Base-by-base conservation (phyloP, 2,113 vertebrate genomes). In the Ciconia boyciana region DNA sequence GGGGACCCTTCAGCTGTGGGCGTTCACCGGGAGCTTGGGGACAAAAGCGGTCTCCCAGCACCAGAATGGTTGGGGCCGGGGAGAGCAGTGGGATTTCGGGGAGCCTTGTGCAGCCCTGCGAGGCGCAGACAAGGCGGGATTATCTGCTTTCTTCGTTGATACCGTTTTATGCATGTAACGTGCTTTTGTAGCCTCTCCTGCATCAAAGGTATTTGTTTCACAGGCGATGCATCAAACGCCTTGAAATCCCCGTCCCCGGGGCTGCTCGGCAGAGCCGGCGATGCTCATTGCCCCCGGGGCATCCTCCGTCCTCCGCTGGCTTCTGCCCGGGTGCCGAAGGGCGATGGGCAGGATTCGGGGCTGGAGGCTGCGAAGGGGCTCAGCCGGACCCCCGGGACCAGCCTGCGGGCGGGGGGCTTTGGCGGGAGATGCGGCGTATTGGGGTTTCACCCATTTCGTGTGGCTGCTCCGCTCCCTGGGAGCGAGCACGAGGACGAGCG, bases 51-150 rank as follows among this genome's bases (percentile, higher is more conserved):
- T 15, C 4, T 34, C 41, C 31, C 2, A 5, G 3, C 2, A 4
- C 44, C 0, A 1, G 86, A n/a, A 43, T 2, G 0, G 13, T 16
- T 1, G 4, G 62, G 34, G 16, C 10, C 2, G 16, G n/a, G 68
- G 32, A 32, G 10, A 24, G 26, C 39, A 7, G 31, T 1, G 3
- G 70, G 61, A 10, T 87, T 76, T 68, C 0, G 36, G 71, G 87
- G 52, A 31, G 24, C 52, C n/a, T 28, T 2, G 1, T 6, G 1
- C 18, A 24, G 64, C 84, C 39, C 41, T 10, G 34, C 13, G 3
- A 3, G 4, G 57, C 26, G 2, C 34, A 25, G 17, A 1, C 52
- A 9, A 9, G 31, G 28, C 28, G 22, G 36, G 81, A 48, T 96
- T 76, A 72, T 64, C 48, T 19, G 0, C 66, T 41, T 29, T 28